These are phyloP conservation scores for Corvus hawaiiensis DNA, from an alignment of 2,113 vertebrate species.

Conservation along the genomic window DNA sequence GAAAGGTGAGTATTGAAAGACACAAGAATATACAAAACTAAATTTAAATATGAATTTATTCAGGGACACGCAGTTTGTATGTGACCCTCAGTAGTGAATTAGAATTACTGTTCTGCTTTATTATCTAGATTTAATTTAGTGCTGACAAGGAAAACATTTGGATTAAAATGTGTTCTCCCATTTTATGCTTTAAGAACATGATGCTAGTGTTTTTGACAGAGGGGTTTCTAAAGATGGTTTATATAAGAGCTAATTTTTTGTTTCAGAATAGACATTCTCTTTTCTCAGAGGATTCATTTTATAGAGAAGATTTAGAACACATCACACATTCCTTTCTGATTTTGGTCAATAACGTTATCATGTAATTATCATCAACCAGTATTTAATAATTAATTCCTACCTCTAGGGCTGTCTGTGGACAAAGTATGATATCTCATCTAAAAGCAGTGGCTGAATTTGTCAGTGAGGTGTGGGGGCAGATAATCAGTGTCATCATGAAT, in stretches of 20 bases:
- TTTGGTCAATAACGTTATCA: conserved; percentile 79
- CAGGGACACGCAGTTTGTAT: background rate
- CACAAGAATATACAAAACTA: background rate
- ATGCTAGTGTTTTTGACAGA: background rate
- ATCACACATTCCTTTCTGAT: background rate
- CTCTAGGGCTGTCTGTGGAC: conserved; percentile 70
- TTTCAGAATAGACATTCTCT: background rate
- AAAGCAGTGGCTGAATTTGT: conserved; percentile 50
- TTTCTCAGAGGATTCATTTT: background rate
- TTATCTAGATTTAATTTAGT: background rate
- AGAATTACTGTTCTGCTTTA: background rate
- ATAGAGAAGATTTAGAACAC: background rate
- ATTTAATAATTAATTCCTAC: conserved; percentile 77
- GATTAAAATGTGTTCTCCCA: background rate
- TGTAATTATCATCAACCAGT: conserved; percentile 68
- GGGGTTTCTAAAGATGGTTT: background rate
- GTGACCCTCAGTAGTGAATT: background rate
- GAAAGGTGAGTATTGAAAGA: background rate
- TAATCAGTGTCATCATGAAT: conserved; percentile 70
- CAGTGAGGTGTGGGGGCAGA: conserved; percentile 28
- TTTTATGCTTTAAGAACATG: background rate
- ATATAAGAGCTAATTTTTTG: background rate
- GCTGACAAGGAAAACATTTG: background rate
- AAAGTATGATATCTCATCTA: conserved; percentile 49
- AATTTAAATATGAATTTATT: background rate